Evolutionary conservation across 2,888 invertebrate species (phyloP).

Genomic region (Labia minor): DNA sequence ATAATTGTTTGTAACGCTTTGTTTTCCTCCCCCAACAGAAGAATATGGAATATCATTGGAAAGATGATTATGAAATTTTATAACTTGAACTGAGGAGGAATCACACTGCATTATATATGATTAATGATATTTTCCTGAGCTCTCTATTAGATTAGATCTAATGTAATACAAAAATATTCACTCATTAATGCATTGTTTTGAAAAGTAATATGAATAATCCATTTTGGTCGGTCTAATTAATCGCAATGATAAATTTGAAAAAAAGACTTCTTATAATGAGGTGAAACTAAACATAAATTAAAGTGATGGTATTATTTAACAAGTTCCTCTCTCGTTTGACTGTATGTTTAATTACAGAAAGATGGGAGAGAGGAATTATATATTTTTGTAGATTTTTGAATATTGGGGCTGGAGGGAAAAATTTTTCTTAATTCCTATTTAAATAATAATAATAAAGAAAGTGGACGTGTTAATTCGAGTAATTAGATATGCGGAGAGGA

Average conservation of each 20-base stretch:
- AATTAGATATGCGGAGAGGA: background rate
- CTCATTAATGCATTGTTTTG: slow-evolving; percentile 13
- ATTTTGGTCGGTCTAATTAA: slow-evolving; percentile 13
- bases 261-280: background rate
- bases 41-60: too few relatives aligned
- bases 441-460: too few relatives aligned
- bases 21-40: too few relatives aligned
- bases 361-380: background rate
- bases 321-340: background rate
- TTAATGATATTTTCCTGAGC: slow-evolving; percentile 4
- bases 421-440: too few relatives aligned
- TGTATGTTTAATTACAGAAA: background rate
- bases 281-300: slow-evolving; percentile 13
- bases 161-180: slow-evolving; percentile 8
- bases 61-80: background rate
- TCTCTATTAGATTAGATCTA: slow-evolving; percentile 4
- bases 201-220: slow-evolving; percentile 13
- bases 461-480: background rate
- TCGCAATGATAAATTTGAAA: slow-evolving; percentile 8
- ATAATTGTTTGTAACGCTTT: too few relatives aligned
- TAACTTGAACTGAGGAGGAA: background rate
- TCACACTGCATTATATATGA: slow-evolving; percentile 13
- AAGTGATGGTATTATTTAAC: background rate
- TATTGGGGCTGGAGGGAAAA: too few relatives aligned
- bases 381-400: background rate